phyloP scores from a whole-genome alignment of 2,888 invertebrate species.

The Ethmia dodecea region DNA sequence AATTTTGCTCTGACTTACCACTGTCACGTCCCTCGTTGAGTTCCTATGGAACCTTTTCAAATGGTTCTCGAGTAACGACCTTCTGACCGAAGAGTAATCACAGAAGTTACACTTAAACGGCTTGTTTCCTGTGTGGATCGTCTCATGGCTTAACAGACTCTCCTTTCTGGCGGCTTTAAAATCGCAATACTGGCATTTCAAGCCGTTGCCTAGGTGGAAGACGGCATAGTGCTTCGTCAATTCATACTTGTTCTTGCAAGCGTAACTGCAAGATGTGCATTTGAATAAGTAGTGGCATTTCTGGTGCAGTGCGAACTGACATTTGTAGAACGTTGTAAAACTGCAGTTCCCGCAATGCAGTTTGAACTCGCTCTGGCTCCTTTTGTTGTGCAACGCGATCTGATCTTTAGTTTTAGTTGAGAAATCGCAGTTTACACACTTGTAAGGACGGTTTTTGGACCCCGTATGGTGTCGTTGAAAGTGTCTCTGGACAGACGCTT shows the following conservation, averaged over 20 bases:
- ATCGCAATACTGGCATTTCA: conserved; percentile 49
- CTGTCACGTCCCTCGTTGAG: conserved; percentile 19
- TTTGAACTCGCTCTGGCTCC: conserved; percentile 31
- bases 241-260: conserved; percentile 46
- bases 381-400: conserved; percentile 49
- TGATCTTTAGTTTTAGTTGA: conserved; percentile 59
- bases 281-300: conserved; percentile 43
- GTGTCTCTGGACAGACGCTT: conserved; percentile 54
- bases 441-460: conserved; percentile 39
- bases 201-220: conserved; percentile 38
- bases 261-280: conserved; percentile 39
- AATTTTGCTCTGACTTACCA: conserved; percentile 37
- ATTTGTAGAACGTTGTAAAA: conserved; percentile 43
- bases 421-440: conserved; percentile 53
- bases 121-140: conserved; percentile 45
- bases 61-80: conserved; percentile 38
- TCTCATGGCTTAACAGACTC: conserved; percentile 43
- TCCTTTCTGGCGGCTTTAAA: conserved; percentile 39
- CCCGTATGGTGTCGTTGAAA: conserved; percentile 53
- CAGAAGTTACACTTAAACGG: conserved; percentile 46
- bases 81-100: conserved; percentile 39
- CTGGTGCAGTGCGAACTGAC: conserved; percentile 45
- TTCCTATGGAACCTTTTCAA: conserved; percentile 31
- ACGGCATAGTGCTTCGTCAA: conserved; percentile 42
- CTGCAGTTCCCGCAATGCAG: conserved; percentile 35